A percentile compares a stretch with the other conserved stretches of the same genome.
Evolutionary conservation across 1,140 invertebrate species (phyloP).

Genomic region (Drosophila equinoxialis): DNA sequence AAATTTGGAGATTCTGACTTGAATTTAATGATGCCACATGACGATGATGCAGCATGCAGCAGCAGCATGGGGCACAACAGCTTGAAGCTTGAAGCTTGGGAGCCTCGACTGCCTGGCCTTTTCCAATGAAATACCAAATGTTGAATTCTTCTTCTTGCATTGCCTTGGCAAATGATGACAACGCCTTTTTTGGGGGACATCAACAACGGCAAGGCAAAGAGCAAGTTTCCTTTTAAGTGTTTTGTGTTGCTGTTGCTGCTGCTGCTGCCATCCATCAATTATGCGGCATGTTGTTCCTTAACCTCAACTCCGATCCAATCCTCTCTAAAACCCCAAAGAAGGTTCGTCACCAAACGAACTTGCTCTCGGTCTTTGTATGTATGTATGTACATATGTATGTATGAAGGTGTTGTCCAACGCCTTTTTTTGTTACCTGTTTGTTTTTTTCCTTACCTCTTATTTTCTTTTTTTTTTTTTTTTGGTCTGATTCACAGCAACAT

Average conservation of each 20-base stretch:
- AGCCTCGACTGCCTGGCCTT: constrained; percentile 36
- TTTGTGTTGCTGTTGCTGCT: constrained; percentile 26
- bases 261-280: constrained; percentile 70
- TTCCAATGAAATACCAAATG: constrained; percentile 62
- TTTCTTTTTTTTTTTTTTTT: background rate
- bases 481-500: constrained; percentile 3
- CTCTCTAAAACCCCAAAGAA: constrained; percentile 14
- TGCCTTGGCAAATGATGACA: constrained; percentile 61
- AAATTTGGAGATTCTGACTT: constrained; percentile 43
- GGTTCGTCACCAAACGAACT: constrained; percentile 11
- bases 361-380: background rate
- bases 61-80: constrained; percentile 7
- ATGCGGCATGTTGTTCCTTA: constrained; percentile 68
- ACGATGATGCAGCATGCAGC: constrained; percentile 35
- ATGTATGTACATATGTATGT: background rate
- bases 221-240: constrained; percentile 80
- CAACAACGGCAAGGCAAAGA: constrained; percentile 28
- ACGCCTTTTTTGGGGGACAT: constrained; percentile 70
- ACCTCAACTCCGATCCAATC: constrained; percentile 31
- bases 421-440: constrained; percentile 9
- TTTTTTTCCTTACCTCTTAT: background rate
- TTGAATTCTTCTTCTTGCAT: constrained; percentile 61
- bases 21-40: constrained; percentile 72
- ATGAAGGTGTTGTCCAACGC: constrained; percentile 6
- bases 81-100: constrained; percentile 20